Conservation (phyloP, 2,888 invertebrate species). For the Hofmannophila pseudospretella region DNA sequence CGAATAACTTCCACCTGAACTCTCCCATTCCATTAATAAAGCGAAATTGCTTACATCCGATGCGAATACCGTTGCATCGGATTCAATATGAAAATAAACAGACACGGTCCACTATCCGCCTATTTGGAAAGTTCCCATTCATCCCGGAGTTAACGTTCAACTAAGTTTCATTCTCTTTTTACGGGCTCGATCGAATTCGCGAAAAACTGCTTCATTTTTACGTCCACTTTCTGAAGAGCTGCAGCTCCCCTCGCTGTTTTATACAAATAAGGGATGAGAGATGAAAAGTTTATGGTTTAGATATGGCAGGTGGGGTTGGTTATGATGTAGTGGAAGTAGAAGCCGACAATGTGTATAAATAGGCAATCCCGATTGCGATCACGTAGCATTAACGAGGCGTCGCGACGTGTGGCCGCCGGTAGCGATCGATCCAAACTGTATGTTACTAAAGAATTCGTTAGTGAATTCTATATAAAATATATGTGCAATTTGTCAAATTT, state of each 20-base stretch:
- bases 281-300: constrained; percentile 20
- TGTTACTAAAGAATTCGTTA: constrained; percentile 49
- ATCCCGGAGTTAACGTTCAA: constrained; percentile 53
- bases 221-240: constrained; percentile 27
- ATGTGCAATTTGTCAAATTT: too few relatives aligned
- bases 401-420: constrained; percentile 43
- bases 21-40: constrained; percentile 2
- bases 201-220: constrained; percentile 49
- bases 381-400: constrained; percentile 71
- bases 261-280: constrained; percentile 10
- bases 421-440: constrained; percentile 47
- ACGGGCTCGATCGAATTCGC: constrained; percentile 46
- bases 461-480: constrained; percentile 7
- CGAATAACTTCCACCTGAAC: not conserved
- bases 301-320: constrained; percentile 35
- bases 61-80: constrained; percentile 24
- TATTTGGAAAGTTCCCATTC: constrained; percentile 55
- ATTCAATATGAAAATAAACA: constrained; percentile 31
- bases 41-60: constrained; percentile 8
- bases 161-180: constrained; percentile 53
- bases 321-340: constrained; percentile 37
- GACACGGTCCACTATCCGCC: constrained; percentile 39
- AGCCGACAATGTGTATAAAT: constrained; percentile 70
- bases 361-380: constrained; percentile 71
- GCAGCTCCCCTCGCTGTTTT: constrained; percentile 10